These are phyloP conservation scores for Nasonia vitripennis DNA, from an alignment of 1,140 invertebrate genomes.

Conservation along the genomic window DNA sequence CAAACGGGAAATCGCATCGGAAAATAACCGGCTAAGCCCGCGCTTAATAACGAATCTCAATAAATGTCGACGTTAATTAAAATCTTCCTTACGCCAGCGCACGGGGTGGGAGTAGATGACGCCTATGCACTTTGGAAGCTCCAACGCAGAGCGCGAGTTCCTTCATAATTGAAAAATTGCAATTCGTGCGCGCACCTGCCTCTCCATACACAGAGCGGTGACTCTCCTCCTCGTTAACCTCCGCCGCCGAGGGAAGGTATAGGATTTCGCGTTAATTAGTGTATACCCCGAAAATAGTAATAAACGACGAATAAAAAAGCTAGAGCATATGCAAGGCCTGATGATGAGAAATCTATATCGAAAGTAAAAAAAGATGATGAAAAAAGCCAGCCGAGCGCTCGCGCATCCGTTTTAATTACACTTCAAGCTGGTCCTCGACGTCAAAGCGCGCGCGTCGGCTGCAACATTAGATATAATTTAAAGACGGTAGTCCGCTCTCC, in stretches of 20 bases:
- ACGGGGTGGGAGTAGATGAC: not conserved
- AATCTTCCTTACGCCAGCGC: not conserved
- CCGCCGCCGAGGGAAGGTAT: not conserved
- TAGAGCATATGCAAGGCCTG: not conserved
- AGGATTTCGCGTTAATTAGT: not conserved
- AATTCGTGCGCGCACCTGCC: not conserved
- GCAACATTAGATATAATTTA: slow-evolving; percentile 18
- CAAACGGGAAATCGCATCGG: not conserved
- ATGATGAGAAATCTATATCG: not conserved
- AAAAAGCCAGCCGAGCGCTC: not conserved
- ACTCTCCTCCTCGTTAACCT: not conserved
- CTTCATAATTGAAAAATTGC: not conserved
- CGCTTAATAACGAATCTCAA: not conserved
- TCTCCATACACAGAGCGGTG: not conserved
- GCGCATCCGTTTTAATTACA: slow-evolving; percentile 16
- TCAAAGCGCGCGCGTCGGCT: not conserved
- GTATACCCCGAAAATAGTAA: not conserved
- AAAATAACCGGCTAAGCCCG: not conserved
- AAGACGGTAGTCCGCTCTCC: slow-evolving; percentile 2
- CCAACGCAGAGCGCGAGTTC: not conserved
- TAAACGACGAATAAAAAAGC: not conserved
- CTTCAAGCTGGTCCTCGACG: not conserved
- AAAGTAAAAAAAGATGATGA: not conserved
- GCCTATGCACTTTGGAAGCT: not conserved
- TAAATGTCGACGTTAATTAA: not conserved